Evolutionary conservation across 2,888 invertebrate genomes (phyloP), one percentile per base, ranked within the genome.

Genomic region (Zaprionus bogoriensis): DNA sequence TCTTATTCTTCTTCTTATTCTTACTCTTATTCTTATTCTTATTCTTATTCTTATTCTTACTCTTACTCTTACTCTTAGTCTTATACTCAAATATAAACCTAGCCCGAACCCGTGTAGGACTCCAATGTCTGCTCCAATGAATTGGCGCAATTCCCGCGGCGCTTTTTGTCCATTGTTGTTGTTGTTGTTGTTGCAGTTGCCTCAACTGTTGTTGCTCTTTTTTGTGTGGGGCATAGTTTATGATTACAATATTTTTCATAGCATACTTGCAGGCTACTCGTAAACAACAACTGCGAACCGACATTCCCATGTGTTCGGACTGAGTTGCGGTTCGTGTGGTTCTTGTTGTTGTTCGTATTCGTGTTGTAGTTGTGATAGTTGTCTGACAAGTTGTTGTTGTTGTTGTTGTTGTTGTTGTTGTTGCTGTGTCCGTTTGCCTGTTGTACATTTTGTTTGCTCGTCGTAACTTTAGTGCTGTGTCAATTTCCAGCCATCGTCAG

Each of bases 381-480:
- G 60, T 32, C 32, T 48, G 32, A 41, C 39, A 10, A 41, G 41
- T 41, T 42, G 25, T 25, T 36, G 12, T 17, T 39, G 41, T 27
- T 42, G 63, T 38, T 45, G 44, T 28, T 36, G 7, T 36, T 46
- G 39, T 20, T 42, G 44, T 32, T 52, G 23, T 22, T 51, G 30
- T 39, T 47, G 47, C 30, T 55, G 42, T 41, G 57, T 71, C 50
- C 77, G 64, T 74, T 81, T 73, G 60, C 48, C 51, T 63, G 63
- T 60, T 71, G 73, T 41, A 57, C 54, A 52, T 52, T 60, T 68
- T 45, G 48, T 64, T 81, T 78, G 62, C 67, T 47, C 42, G 57
- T 57, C 71, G 74, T 66, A 79, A 79, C 77, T 77, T 79, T 72
- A 67, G 74, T 72, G 77, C 67, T 76, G 54, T 71, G 79, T 74